Evolutionary conservation across 2,797 vertebrate species (phyloP).

Genomic region (Hirundo rustica): DNA sequence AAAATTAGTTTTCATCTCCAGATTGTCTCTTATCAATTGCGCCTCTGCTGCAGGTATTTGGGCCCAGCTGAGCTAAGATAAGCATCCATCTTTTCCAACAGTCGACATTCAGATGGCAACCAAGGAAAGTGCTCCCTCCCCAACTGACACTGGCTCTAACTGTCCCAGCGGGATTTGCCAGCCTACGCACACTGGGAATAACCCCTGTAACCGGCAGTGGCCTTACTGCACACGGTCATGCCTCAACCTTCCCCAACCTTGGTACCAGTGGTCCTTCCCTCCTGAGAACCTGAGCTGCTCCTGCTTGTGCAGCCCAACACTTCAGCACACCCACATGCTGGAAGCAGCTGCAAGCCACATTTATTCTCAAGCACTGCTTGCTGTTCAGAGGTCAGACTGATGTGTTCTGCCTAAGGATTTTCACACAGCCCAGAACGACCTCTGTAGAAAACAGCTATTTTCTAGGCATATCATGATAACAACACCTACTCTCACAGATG

Average conservation of each 20-base stretch:
- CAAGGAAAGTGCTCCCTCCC: not conserved
- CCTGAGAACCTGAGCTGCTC: not conserved
- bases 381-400: not conserved
- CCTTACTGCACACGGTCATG: accelerated
- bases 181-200: accelerated
- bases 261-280: not conserved
- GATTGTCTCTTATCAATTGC: not conserved
- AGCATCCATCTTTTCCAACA: not conserved
- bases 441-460: not conserved
- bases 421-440: not conserved
- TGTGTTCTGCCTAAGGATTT: not conserved
- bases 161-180: not conserved
- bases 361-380: not conserved
- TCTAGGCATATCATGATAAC: accelerated
- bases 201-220: no score
- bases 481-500: not conserved
- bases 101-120: not conserved
- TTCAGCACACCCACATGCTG: accelerated
- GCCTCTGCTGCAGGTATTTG: not conserved
- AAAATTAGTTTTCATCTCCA: not conserved
- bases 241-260: accelerated
- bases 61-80: not conserved
- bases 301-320: accelerated
- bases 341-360: not conserved
- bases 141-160: not conserved